These are phyloP conservation scores for Intellagama lesueurii DNA, from an alignment of 2,797 vertebrate genomes.

Conservation along the genomic window DNA sequence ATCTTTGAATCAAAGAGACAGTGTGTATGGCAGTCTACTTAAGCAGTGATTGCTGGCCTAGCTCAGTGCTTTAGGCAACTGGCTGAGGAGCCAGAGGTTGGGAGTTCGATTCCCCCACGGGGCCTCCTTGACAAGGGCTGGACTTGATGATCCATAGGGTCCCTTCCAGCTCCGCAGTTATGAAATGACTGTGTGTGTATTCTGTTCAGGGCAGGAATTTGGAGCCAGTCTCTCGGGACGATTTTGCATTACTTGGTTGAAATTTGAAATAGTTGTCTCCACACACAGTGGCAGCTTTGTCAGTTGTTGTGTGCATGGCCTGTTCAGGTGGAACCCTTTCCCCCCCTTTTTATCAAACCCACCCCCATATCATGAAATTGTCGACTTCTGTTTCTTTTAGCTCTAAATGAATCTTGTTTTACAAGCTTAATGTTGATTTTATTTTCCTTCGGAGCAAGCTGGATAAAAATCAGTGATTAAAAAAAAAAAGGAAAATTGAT, in stretches of 20 bases:
- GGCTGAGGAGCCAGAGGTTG: too few relatives aligned
- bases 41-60: neutral
- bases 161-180: neutral
- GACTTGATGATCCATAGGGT: too few relatives aligned
- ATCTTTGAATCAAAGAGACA: neutral
- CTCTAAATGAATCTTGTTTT: neutral
- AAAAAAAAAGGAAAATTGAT: too few relatives aligned
- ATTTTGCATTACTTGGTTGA: neutral
- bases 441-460: too few relatives aligned
- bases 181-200: neutral
- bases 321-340: neutral
- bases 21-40: neutral
- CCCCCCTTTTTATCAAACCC: neutral
- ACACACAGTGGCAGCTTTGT: neutral
- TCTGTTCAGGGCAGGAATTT: neutral
- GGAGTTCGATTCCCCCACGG: too few relatives aligned
- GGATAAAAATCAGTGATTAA: too few relatives aligned
- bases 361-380: too few relatives aligned
- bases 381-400: neutral
- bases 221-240: neutral
- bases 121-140: too few relatives aligned
- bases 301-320: too few relatives aligned
- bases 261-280: neutral
- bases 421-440: neutral
- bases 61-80: neutral